These are phyloP conservation scores for Glyphotaelius pellucidus DNA, from an alignment of 2,888 invertebrate genomes.

Conservation along the genomic window DNA sequence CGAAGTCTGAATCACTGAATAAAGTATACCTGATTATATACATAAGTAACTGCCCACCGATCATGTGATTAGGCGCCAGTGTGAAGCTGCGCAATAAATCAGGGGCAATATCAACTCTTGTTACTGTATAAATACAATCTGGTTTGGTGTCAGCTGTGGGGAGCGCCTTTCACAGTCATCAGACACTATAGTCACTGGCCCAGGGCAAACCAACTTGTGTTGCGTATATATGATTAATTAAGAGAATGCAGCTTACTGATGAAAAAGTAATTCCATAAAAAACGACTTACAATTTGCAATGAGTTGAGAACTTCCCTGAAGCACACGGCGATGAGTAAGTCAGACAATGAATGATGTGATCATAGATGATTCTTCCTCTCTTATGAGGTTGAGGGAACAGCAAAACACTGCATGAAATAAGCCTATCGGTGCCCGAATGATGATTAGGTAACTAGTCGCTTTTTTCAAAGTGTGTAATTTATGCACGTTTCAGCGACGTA, in stretches of 20 bases:
- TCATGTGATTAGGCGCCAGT: constrained; percentile 40
- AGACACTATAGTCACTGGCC: neutral
- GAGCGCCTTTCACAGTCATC: neutral
- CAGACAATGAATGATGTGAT: too few species aligned
- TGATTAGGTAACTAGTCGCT: too few species aligned
- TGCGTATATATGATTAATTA: too few species aligned
- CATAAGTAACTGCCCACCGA: neutral
- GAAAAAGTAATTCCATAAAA: neutral
- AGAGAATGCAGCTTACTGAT: neutral
- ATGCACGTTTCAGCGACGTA: too few species aligned
- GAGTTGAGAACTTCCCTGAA: neutral
- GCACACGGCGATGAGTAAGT: neutral
- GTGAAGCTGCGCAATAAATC: constrained; percentile 34
- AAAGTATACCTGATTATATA: neutral
- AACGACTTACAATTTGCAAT: neutral
- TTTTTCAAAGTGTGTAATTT: too few species aligned
- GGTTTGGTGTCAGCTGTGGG: neutral
- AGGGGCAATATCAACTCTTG: constrained; percentile 22
- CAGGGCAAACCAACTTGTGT: neutral
- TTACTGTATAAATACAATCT: constrained; percentile 35
- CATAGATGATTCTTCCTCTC: too few species aligned
- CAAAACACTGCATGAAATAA: too few species aligned
- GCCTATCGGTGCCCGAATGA: too few species aligned
- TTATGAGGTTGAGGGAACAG: too few species aligned
- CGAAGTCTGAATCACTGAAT: neutral